Evolutionary conservation across 2,113 vertebrate species (phyloP).

Genomic region (Sapajus apella): DNA sequence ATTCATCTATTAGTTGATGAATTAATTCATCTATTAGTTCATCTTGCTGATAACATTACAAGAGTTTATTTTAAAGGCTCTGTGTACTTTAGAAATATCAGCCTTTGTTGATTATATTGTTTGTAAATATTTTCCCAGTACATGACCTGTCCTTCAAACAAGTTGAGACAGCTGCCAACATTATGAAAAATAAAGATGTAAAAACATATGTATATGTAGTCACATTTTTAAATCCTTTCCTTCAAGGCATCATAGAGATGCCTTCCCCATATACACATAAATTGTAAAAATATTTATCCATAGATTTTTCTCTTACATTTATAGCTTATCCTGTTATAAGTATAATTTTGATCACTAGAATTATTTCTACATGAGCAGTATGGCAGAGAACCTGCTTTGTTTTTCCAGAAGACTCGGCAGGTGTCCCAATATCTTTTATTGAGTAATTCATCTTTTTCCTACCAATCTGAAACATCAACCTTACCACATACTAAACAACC

Average conservation of each 20-base stretch:
- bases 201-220: neutral
- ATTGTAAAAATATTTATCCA: neutral
- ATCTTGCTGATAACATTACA: neutral
- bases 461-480: conserved; percentile 47
- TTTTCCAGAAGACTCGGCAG: conserved; percentile 52
- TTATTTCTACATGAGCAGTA: neutral
- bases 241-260: neutral
- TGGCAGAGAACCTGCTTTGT: neutral
- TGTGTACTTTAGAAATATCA: neutral
- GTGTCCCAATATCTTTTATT: conserved; percentile 51
- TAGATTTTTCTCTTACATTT: neutral
- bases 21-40: no score
- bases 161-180: neutral
- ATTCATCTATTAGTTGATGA: no score
- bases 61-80: neutral
- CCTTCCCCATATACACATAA: neutral
- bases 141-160: neutral
- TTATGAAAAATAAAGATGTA: neutral
- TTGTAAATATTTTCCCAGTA: conserved; percentile 22
- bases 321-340: neutral
- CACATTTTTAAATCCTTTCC: neutral
- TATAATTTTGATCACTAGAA: neutral
- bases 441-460: conserved; percentile 65
- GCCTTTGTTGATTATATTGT: neutral
- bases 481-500: conserved; percentile 37